Percentiles rank a stretch among this genome's conserved stretches.
phyloP scores from a whole-genome alignment of 2,888 invertebrate genomes.

The Spodoptera exigua region DNA sequence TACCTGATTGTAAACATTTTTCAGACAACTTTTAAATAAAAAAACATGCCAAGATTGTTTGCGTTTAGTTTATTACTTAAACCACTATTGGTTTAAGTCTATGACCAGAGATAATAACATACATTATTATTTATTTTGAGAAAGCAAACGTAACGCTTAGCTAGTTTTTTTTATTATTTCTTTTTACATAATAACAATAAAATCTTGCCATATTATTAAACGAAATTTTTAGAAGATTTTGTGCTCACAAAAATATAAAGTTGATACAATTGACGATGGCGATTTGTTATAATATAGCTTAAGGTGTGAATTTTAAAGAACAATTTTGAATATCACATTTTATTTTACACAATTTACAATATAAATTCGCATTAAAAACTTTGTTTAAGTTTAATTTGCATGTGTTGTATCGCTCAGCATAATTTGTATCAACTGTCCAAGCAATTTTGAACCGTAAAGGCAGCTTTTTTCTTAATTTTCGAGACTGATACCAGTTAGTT shows the following conservation, averaged over 20 bases:
- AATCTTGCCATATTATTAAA: conserved; percentile 44
- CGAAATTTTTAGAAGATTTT: conserved; percentile 25
- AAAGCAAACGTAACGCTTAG: no score
- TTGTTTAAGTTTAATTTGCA: no score
- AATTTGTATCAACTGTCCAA: conserved; percentile 14
- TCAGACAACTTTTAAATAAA: no score
- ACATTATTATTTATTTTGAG: no score
- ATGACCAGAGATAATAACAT: no score
- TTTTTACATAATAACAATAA: conserved; percentile 8
- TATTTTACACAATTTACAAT: neutral
- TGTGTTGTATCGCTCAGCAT: neutral
- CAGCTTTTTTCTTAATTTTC: conserved; percentile 53
- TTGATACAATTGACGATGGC: conserved; percentile 15
- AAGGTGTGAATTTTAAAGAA: neutral
- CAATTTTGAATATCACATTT: neutral
- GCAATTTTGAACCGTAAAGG: conserved; percentile 19
- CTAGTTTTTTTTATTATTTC: conserved; percentile 10
- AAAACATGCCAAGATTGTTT: no score
- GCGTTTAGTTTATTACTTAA: no score
- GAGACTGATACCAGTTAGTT: conserved; percentile 55
- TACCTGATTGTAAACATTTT: no score
- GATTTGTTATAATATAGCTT: neutral
- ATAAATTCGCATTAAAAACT: no score
- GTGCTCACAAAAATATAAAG: conserved; percentile 20
- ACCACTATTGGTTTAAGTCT: no score